Evolutionary conservation across 2,797 vertebrate species (phyloP), one percentile per base, ranked within the genome.

Genomic region (Sparidentex hasta): DNA sequence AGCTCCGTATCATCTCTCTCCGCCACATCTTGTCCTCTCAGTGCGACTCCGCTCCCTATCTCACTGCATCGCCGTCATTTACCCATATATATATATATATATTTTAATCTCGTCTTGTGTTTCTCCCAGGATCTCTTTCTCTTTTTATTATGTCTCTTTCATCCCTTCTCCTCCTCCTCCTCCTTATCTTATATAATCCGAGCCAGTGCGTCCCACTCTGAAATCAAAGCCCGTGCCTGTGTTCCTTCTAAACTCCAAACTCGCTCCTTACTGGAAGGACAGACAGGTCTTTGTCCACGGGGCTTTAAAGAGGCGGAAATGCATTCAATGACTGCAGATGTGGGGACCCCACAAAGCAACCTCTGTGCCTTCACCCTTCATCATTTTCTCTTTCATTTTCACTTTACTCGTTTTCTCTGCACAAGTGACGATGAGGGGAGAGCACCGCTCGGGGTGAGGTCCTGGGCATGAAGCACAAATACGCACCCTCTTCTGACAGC

Each of bases 251-350:
- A 38, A 76, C 74, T 80, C 78, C 76, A 58, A 86, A 86, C 82
- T 83, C 80, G 18, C 58, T 65, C 66, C 74, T 81, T 57, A 87
- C 72, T 65, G 71, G 73, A 87, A 69, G 79, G 73, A 93, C 91
- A 94, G 88, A 66, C 85, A 68, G 4, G 73, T 76, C 91, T 91
- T 93, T 94, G 93, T 95, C 84, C 78, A 8, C 11, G 4, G 18
- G 17, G 77, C 67, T 91, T 89, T 92, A 91, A 91, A 90, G 91
- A 88, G 90, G 90, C 90, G 93, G 94, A 94, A 93, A 93, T 74
- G 80, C 87, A 72, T 88, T 92, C 86, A 90, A 78, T 90, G 92
- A 85, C 93, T 93, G 92, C 94, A 93, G 93, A 93, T 95, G 93
- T 89, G 87, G 83, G 86, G 72, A 78, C 48, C 64, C 51, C 25